Conservation (phyloP, 2,888 invertebrate genomes). For the Tridacna crocea region DNA sequence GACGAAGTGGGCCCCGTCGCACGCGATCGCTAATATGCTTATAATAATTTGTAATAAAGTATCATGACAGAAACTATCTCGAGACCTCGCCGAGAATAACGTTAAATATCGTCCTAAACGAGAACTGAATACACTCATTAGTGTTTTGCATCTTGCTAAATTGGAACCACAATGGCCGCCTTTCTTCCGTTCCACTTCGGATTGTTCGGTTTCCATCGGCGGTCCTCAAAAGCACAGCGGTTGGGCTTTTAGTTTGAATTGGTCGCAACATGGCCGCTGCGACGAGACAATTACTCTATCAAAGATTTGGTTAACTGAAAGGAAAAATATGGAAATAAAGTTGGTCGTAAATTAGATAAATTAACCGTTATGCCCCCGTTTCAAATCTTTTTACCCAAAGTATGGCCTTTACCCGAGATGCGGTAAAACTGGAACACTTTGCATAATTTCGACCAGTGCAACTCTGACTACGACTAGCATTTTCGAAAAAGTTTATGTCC, state of each 20-base stretch:
- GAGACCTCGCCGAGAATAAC: constrained; percentile 63
- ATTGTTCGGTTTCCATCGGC: constrained; percentile 23
- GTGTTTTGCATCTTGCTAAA: constrained; percentile 49
- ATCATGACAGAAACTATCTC: constrained; percentile 62
- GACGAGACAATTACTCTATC: constrained; percentile 57
- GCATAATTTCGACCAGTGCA: too few relatives aligned
- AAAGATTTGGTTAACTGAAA: constrained; percentile 61
- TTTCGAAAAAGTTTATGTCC: too few relatives aligned
- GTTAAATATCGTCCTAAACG: constrained; percentile 68
- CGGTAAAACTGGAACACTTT: too few relatives aligned
- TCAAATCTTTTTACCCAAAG: too few relatives aligned
- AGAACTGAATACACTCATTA: constrained; percentile 72
- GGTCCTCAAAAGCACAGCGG: constrained; percentile 46
- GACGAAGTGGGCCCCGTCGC: constrained; percentile 38
- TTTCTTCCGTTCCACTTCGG: constrained; percentile 29
- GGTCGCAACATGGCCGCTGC: constrained; percentile 36
- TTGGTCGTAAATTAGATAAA: constrained; percentile 44
- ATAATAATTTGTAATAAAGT: constrained; percentile 74
- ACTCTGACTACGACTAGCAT: too few relatives aligned
- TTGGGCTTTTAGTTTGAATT: constrained; percentile 46
- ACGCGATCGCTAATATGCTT: constrained; percentile 72
- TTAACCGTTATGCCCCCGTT: constrained; percentile 37
- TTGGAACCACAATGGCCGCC: constrained; percentile 45
- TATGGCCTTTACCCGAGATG: too few relatives aligned
- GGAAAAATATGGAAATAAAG: constrained; percentile 65